Evolutionary conservation across 2,888 invertebrate species (phyloP), one percentile per base, ranked within the genome.

Genomic region (Spicauda simplicius): DNA sequence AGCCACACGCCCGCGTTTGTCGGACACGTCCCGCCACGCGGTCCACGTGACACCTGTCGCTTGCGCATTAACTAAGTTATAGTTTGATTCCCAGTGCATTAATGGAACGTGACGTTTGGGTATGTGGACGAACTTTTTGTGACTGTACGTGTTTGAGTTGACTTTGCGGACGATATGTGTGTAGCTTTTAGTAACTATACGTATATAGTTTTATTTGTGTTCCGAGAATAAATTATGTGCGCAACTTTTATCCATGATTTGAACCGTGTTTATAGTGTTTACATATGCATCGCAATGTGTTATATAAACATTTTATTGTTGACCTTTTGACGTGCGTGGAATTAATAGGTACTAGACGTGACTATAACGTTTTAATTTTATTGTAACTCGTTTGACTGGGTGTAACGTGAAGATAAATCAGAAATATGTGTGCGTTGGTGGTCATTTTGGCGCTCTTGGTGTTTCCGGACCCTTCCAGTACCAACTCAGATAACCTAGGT

Each of bases 401-500:
- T 52, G 63, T 54, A 68, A 45, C 58, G 16, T 11, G 12, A 12
- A 33, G 33, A 37, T 53, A 52, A 14, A 52, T 52, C 55, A 62
- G 68, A 57, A 73, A 73, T 70, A 71, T 74, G 70, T 69, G 63
- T 59, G 62, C 64, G 33, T 59, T 74, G 57, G 74, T 73, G 71
- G 68, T 84, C 72, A 77, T 86, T 76, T 80, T 84, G 75, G 81
- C 81, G 67, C 81, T 88, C 80, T 82, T 91, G 80, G 76, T 79
- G 65, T 75, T 88, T 70, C 83, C 84, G 75, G 82, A 84, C 69
- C 89, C 88, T 78, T 89, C 89, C 77, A 85, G 86, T 78, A 86
- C 84, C 75, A 88, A 86, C 83, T 87, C 90, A 69, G 92, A 92
- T 88, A 91, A 90, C 81, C 84, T 91, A 83, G 92, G 92, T 92